These are phyloP conservation scores for Rhinopomastus cyanomelas DNA, from an alignment of 2,113 vertebrate species.

Conservation along the genomic window DNA sequence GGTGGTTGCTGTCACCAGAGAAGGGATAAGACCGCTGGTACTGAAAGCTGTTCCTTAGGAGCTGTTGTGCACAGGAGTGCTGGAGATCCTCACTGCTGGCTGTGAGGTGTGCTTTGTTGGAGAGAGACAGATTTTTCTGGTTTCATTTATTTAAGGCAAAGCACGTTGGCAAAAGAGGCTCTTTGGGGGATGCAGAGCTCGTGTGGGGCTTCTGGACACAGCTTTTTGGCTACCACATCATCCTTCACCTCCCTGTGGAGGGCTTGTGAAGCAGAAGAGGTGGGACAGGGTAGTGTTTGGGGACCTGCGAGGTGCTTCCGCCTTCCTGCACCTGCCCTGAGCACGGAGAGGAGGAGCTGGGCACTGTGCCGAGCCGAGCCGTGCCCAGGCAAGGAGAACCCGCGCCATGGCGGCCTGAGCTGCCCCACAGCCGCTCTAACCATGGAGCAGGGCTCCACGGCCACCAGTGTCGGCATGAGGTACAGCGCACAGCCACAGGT, in stretches of 20 bases:
- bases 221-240: rapidly evolving
- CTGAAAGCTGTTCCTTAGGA: neutral
- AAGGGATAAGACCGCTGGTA: neutral
- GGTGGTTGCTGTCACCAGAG: neutral
- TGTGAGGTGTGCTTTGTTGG: neutral
- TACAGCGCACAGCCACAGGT: slow-evolving; percentile 53
- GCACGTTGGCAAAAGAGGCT: neutral
- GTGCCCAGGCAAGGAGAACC: neutral
- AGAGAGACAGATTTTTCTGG: neutral
- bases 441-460: neutral
- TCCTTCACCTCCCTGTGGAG: neutral
- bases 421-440: neutral
- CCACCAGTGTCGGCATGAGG: neutral
- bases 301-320: neutral
- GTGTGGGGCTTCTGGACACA: neutral
- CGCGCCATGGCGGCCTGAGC: slow-evolving; percentile 16
- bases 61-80: rapidly evolving
- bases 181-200: neutral
- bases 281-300: neutral
- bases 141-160: neutral
- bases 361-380: neutral
- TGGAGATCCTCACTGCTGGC: neutral
- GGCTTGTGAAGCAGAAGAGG: neutral
- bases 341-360: neutral
- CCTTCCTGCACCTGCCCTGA: neutral